Percentiles rank a stretch among this genome's conserved stretches.
Conservation (phyloP, 2,113 vertebrate genomes). For the Pholis gunnellus region DNA sequence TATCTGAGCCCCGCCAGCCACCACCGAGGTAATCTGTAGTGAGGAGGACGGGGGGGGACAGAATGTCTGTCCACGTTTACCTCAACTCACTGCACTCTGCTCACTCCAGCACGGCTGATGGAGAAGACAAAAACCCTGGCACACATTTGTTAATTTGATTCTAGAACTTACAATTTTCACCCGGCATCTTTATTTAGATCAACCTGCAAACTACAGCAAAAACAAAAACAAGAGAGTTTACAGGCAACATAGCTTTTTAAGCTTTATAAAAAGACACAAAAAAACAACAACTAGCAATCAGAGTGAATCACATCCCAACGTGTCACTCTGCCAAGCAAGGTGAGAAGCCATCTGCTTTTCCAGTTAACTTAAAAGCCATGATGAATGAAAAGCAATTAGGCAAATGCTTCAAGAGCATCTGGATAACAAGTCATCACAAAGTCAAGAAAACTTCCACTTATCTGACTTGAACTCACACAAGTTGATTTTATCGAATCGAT, state of each 20-base stretch:
- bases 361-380: constrained; percentile 45
- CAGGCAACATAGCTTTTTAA: not conserved
- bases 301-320: constrained; percentile 35
- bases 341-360: constrained; percentile 73
- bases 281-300: not conserved
- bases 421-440: constrained; percentile 65
- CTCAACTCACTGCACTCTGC: constrained; percentile 54
- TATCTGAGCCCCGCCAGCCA: constrained; percentile 66
- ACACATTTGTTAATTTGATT: constrained; percentile 9
- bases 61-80: constrained; percentile 64
- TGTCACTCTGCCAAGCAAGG: constrained; percentile 50
- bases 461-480: not conserved
- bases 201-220: not conserved
- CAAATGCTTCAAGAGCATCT: constrained; percentile 59
- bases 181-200: not conserved
- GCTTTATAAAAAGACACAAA: not conserved
- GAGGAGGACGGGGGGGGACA: constrained; percentile 54
- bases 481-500: constrained; percentile 33
- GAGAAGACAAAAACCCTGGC: constrained; percentile 13
- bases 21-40: constrained; percentile 65
- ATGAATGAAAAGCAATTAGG: constrained; percentile 53
- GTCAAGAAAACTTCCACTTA: constrained; percentile 56
- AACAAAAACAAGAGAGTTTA: constrained; percentile 9
- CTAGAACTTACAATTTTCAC: not conserved
- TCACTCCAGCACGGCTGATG: constrained; percentile 36